phyloP scores from a whole-genome alignment of 2,888 invertebrate species.

The Oligia fasciuncula region DNA sequence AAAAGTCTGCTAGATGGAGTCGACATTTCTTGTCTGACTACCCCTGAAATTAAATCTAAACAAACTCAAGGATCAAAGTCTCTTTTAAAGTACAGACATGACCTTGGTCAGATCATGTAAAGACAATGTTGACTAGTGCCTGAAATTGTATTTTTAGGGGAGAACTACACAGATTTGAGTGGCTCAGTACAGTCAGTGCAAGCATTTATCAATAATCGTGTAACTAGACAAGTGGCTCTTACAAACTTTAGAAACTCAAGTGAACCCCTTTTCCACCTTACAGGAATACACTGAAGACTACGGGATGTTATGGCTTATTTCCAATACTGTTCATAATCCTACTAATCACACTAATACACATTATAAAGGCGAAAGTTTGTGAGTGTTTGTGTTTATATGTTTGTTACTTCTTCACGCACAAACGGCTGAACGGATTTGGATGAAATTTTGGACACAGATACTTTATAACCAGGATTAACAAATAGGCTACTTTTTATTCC shows the following conservation, averaged over 20 bases:
- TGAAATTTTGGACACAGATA: no score
- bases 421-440: no score
- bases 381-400: no score
- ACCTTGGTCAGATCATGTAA: neutral
- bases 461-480: no score
- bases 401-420: no score
- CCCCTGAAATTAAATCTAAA: neutral
- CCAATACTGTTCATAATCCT: neutral
- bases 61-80: neutral
- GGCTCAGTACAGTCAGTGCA: neutral
- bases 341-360: no score
- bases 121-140: neutral
- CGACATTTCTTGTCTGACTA: neutral
- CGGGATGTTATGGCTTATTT: neutral
- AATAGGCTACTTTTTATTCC: no score
- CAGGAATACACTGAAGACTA: neutral
- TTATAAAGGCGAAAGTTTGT: no score
- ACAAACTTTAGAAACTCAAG: neutral
- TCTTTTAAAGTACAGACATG: neutral
- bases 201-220: no score
- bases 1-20: neutral
- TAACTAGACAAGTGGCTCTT: neutral
- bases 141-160: neutral
- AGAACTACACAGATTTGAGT: neutral
- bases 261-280: neutral